Percentiles rank a stretch among this genome's conserved stretches.
phyloP scores from a whole-genome alignment of 2,113 vertebrate genomes.

The Fregata magnificens region DNA sequence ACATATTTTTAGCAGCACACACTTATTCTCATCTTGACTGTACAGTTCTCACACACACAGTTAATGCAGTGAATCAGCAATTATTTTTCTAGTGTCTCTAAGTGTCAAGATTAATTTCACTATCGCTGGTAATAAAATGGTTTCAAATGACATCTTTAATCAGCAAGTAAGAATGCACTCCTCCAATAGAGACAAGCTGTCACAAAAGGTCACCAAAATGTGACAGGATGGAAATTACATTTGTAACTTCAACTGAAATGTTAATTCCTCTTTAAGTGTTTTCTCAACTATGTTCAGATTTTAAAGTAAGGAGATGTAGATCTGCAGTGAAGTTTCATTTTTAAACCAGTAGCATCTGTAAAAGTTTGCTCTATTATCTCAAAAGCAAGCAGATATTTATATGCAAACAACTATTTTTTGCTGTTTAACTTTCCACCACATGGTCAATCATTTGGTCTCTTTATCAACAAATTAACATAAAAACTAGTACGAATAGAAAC shows the following conservation, averaged over 20 bases:
- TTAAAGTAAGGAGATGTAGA: slow-evolving; percentile 48
- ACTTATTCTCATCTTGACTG: slow-evolving; percentile 51
- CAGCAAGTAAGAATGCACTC: slow-evolving; percentile 83
- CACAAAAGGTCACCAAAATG: slow-evolving; percentile 89
- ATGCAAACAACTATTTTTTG: not conserved
- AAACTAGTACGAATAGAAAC: not conserved
- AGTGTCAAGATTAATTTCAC: slow-evolving; percentile 92
- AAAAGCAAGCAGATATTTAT: not conserved
- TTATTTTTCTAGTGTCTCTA: slow-evolving; percentile 86
- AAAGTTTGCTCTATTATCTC: not conserved
- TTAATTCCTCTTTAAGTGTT: slow-evolving; percentile 82
- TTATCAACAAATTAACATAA: not conserved
- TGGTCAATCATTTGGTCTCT: not conserved
- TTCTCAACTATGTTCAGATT: slow-evolving; percentile 72
- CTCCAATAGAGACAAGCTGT: slow-evolving; percentile 88
- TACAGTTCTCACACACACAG: slow-evolving; percentile 62
- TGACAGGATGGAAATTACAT: slow-evolving; percentile 88
- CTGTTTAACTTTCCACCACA: not conserved
- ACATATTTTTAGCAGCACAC: not conserved
- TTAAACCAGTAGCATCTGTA: not conserved
- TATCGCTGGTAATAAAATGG: slow-evolving; percentile 86
- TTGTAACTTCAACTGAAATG: slow-evolving; percentile 87
- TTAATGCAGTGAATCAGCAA: slow-evolving; percentile 86
- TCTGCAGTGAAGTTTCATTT: slow-evolving; percentile 44
- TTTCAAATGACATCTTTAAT: slow-evolving; percentile 94